Percentiles rank a stretch among this genome's conserved stretches.
phyloP scores from a whole-genome alignment of 1,140 invertebrate species.

The Heterodera schachtii region DNA sequence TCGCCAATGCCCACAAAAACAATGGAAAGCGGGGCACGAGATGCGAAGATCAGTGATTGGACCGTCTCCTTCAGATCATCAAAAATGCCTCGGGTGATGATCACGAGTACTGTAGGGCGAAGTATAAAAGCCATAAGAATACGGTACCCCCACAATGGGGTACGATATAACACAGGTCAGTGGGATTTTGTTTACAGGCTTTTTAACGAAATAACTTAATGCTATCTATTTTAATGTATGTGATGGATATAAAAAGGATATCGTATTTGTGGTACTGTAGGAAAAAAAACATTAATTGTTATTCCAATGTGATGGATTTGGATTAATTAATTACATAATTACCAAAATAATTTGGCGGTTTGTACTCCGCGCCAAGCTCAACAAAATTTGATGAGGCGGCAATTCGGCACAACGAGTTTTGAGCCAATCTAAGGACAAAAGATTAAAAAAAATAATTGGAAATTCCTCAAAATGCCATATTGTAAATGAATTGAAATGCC shows the following conservation, averaged over 20 bases:
- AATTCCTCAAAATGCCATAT: no score
- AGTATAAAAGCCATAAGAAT: no score
- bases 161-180: no score
- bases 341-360: constrained; percentile 44
- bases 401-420: constrained; percentile 22
- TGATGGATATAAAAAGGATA: no score
- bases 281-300: background rate
- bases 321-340: background rate
- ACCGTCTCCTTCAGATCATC: constrained; percentile 60
- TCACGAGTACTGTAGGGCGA: constrained; percentile 36
- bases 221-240: no score
- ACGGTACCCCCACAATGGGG: no score
- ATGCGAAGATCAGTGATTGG: constrained; percentile 61
- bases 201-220: no score
- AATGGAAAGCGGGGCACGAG: constrained; percentile 56
- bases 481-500: no score
- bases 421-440: constrained; percentile 8
- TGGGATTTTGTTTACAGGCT: no score
- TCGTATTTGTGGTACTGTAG: no score
- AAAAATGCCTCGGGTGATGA: constrained; percentile 57
- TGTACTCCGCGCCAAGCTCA: constrained; percentile 46
- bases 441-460: no score
- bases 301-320: no score
- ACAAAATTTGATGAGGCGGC: background rate
- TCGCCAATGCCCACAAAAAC: constrained; percentile 59